Percentiles rank a stretch among this genome's conserved stretches.
phyloP scores from a whole-genome alignment of 2,113 vertebrate species.

The Pelobates fuscus region DNA sequence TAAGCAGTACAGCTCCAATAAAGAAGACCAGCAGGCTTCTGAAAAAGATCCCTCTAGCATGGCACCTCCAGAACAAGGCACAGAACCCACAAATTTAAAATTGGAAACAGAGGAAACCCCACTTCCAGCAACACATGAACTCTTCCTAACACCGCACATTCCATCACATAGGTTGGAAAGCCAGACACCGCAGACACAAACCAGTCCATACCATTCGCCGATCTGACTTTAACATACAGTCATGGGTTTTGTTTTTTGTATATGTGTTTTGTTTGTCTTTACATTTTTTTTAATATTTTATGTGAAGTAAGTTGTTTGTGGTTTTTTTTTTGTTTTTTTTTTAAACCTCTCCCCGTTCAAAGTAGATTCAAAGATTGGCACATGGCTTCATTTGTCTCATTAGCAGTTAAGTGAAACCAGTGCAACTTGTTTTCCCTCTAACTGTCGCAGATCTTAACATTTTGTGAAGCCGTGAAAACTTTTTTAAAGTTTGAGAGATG shows the following conservation, averaged over 20 bases:
- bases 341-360: too few species aligned
- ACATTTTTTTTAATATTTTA: too few species aligned
- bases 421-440: too few species aligned
- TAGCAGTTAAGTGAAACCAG: too few species aligned
- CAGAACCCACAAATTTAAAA: conserved; percentile 67
- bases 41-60: conserved; percentile 61
- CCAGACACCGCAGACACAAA: conserved; percentile 68
- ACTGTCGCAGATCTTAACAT: too few species aligned
- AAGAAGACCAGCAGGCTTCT: conserved; percentile 64
- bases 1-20: conserved; percentile 82
- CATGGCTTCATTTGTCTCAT: too few species aligned
- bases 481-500: too few species aligned
- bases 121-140: conserved; percentile 73
- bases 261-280: conserved; percentile 80
- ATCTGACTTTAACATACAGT: conserved; percentile 70
- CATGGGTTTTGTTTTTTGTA: conserved; percentile 82
- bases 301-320: too few species aligned
- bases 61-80: conserved; percentile 67
- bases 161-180: conserved; percentile 72
- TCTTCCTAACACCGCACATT: conserved; percentile 62
- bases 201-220: conserved; percentile 68
- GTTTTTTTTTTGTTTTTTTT: too few species aligned
- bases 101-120: conserved; percentile 68
- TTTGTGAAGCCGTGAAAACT: too few species aligned
- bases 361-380: too few species aligned